Evolutionary conservation across 2,113 vertebrate genomes (phyloP), one percentile per base, ranked within the genome.

Genomic region (Erythrocebus patas): DNA sequence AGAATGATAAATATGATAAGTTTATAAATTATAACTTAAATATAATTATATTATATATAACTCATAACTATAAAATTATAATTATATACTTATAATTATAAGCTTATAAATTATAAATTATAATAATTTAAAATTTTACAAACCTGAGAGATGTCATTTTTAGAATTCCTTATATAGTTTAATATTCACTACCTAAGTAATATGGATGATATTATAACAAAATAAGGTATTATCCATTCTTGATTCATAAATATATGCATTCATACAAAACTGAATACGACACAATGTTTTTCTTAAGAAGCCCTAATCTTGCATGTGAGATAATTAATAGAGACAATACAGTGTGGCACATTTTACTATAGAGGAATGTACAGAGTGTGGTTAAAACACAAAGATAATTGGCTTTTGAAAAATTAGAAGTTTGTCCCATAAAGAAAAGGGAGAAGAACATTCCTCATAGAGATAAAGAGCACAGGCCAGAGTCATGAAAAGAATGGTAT

Each of bases 11-110:
- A 30, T 86, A 92, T 82, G 11, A 16, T 95, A 80, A 48, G 1
- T 48, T 89, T 95, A 22, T 94, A 81, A 96, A 38, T 82, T 85
- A 43, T 87, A 87, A 90, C 50, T n/a, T n/a, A 7, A 68, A 76
- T 76, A 76, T 76, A 45, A 45, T 30, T 76, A 48, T 68, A 68
- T 68, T 68, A 68, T 7, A 30, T 64, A 30, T 30, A 64, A 64
- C 30, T 64, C 12, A 64, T 64, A 96, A 38, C 79, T 85, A 48
- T 84, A 80, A 90, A 32, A 32, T 30, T 76, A 76, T 76, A 45
- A 30, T 45, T 45, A 76, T 76, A 45, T 66, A 16, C 14, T 64
- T 13, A 13, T 93, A 81, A 50, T 45, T 76, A 45, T 95, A 81
- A 38, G 1, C 38, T 90, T 95, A 23, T 93, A 81, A 96, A 38